Evolutionary conservation across 2,888 invertebrate genomes (phyloP), one percentile per base, ranked within the genome.

Genomic region (Eupithecia inturbata): DNA sequence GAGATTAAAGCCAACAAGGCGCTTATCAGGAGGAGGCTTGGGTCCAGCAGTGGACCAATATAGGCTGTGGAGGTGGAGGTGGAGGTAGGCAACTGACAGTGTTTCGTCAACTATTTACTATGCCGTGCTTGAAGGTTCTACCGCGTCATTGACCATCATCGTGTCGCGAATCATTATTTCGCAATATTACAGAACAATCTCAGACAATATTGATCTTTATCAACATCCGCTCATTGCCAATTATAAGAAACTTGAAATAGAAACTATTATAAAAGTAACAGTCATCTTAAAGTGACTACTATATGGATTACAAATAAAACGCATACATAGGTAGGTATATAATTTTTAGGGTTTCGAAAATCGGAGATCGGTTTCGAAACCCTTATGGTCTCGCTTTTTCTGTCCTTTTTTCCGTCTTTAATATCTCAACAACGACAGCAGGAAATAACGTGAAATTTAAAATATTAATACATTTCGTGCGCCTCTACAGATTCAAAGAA

Each of bases 191-290:
- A 76, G 71, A 73, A 76, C 73, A 73, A 75, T 64, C 67, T 70
- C 39, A 76, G 64, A 76, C 75, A 76, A 76, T 76, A 76, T 70
- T 76, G 76, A 76, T 74, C 64, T 49, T 76, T 74, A 78, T 77
- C 80, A 70, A 73, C 78, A 78, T 79, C 79, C 78, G 77, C 75
- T 75, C 78, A 80, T 80, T 78, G 77, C 71, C 77, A 78, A 80
- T 79, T 76, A 79, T 73, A 80, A 79, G 78, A 79, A 79, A 81
- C 78, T 78, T 80, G 79, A 71, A 77, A 80, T 79, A 71, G 70
- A 79, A 78, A 71, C 77, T 75, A 80, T 81, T 80, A 77, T 70
- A 77, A 76, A 73, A 74, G 67, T 74, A 64, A 75, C 77, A 79
- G 72, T 77, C 77, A 73, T 78, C 73, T 76, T 77, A 67, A 78